Base-by-base conservation (phyloP, 2,113 vertebrate species). In the Aleadryas rufinucha region DNA sequence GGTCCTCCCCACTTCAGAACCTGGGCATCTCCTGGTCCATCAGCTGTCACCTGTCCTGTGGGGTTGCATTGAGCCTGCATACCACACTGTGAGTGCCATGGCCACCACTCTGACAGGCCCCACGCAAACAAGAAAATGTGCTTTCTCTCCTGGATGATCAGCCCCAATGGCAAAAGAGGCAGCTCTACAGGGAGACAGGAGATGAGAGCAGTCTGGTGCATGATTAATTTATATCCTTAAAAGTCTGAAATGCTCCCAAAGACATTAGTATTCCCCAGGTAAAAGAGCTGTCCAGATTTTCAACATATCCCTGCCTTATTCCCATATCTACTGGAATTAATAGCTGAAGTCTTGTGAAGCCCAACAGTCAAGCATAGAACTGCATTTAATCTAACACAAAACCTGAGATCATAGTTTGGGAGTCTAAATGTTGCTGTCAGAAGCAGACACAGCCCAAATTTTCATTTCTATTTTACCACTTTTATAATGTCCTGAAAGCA, bases 181-280 rank as follows among this genome's bases (percentile, higher is more conserved):
- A 86, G 59, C 39, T 94, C 92, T 60, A 18, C 30, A 44, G 75
- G 79, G 92, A 97, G 59, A 77, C 82, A 88, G 79, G 68, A 94
- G 90, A 96, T 60, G 90, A 94, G 39, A 94, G 47, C 52, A 96
- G 92, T 71, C 85, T 86, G 75, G 31, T 70, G 39, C 63, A 69
- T 95, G 83, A 96, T 93, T 97, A 92, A 93, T 97, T 92, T 63
- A 84, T 81, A 52, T 74, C 85, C 72, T 94, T 90, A 86, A 75
- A 92, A 54, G 60, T 75, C 85, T 95, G 84, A 94, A 96, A 93
- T 86, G 44, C 28, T 94, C 93, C 85, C 52, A 93, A 91, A 86
- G 64, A 81, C 41, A 66, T 90, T 75, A 84, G 39, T 86, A 88
- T 86, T 96, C 59, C 35, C 56, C 15, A 23, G 12, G 41, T 75